Conservation (phyloP, 2,888 invertebrate species). For the Drosophila villosipedis region DNA sequence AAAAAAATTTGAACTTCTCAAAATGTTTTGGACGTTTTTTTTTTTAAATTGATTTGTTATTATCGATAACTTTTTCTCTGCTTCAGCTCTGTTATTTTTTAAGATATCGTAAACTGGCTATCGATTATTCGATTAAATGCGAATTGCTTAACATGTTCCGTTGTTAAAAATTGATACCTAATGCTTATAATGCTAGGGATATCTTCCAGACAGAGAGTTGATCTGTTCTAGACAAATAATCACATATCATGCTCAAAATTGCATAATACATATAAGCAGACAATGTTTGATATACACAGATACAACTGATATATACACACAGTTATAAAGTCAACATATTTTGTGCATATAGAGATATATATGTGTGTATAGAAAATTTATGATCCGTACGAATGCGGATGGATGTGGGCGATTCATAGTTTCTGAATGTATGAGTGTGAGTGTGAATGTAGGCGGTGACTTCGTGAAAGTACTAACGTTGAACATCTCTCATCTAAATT, state of each 20-base stretch:
- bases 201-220: not conserved
- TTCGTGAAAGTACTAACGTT: conserved; percentile 10
- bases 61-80: not conserved
- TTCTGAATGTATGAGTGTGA: conserved; percentile 8
- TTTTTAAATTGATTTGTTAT: too few species aligned
- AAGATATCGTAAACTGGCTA: not conserved
- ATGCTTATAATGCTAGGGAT: not conserved
- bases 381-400: conserved; percentile 28
- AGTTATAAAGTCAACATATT: conserved; percentile 1
- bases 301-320: conserved; percentile 12
- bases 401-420: conserved; percentile 19
- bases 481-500: conserved; percentile 55
- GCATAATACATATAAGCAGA: not conserved
- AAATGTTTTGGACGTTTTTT: too few species aligned
- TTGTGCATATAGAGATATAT: not conserved
- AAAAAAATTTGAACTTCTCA: too few species aligned
- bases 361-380: conserved; percentile 39
- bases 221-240: not conserved
- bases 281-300: not conserved
- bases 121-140: not conserved
- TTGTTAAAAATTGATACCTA: not conserved
- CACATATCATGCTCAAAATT: not conserved
- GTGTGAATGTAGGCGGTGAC: conserved; percentile 29
- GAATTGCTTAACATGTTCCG: too few species aligned
- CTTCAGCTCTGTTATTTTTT: not conserved